Evolutionary conservation across 1,140 invertebrate genomes (phyloP).

Genomic region (Bursaphelenchus mucronatus): DNA sequence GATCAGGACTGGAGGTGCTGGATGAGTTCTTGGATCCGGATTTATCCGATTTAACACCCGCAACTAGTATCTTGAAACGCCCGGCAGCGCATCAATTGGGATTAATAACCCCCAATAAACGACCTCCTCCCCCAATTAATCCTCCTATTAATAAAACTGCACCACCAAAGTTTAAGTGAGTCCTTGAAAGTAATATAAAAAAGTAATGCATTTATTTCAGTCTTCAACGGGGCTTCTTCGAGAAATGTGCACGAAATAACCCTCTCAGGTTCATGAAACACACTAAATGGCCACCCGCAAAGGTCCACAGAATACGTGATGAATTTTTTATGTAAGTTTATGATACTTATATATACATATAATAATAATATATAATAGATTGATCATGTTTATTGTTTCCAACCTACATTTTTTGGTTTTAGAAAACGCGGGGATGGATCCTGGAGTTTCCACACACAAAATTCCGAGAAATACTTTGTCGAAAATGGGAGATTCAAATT

Average conservation of each 20-base stretch:
- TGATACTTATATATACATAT: too few relatives aligned
- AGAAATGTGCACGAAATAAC: slow-evolving; percentile 19
- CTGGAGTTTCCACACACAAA: slow-evolving; percentile 14
- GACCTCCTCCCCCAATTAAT: neutral
- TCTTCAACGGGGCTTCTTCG: slow-evolving; percentile 2
- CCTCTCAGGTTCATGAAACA: slow-evolving; percentile 24
- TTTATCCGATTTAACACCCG: too few relatives aligned
- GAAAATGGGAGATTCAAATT: neutral
- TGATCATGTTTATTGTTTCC: slow-evolving; percentile 9
- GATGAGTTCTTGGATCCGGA: too few relatives aligned
- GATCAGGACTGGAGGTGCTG: too few relatives aligned
- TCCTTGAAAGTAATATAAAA: too few relatives aligned
- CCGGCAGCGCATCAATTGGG: neutral
- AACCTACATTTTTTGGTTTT: neutral
- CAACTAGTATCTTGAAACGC: neutral
- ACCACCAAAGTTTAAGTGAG: slow-evolving; percentile 4
- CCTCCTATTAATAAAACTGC: slow-evolving; percentile 5
- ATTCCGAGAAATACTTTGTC: slow-evolving; percentile 5
- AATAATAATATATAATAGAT: too few relatives aligned
- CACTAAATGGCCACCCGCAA: slow-evolving; percentile 24
- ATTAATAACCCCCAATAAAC: neutral
- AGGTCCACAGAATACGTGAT: slow-evolving; percentile 12
- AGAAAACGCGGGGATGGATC: slow-evolving; percentile 20
- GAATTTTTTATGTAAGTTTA: slow-evolving; percentile 26
- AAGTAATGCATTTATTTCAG: too few relatives aligned